Conservation (phyloP, 2,888 invertebrate genomes). For the Dione vanillae region DNA sequence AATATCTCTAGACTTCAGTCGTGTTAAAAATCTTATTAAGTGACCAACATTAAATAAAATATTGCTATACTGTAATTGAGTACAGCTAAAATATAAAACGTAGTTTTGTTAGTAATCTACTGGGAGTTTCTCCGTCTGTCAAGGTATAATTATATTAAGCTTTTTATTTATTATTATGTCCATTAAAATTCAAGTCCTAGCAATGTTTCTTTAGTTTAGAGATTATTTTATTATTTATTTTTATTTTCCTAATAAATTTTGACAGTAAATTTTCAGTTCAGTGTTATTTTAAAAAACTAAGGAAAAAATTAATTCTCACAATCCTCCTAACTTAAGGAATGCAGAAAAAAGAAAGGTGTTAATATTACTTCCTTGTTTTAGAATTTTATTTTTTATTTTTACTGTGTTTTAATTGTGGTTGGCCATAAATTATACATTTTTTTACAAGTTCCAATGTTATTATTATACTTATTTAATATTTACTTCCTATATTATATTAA, state of each 20-base stretch:
- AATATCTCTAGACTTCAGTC: conserved; percentile 6
- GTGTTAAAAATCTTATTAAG: background rate
- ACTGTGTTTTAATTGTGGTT: background rate
- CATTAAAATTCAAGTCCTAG: background rate
- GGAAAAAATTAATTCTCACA: no score
- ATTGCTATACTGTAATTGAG: no score
- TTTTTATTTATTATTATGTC: background rate
- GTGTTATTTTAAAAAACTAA: background rate
- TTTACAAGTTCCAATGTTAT: background rate
- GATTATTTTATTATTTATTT: background rate
- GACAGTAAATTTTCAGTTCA: background rate
- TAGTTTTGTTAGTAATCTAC: background rate
- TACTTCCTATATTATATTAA: no score
- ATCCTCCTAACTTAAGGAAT: no score
- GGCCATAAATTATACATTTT: background rate
- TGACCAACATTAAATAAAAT: background rate
- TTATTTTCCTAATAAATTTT: background rate
- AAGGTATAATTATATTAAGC: background rate
- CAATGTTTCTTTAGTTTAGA: background rate
- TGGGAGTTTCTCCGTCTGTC: conserved; percentile 6
- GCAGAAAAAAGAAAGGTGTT: no score
- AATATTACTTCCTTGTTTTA: background rate
- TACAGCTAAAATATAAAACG: background rate
- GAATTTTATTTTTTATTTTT: background rate
- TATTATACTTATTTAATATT: no score